Percentiles rank a stretch among this genome's conserved stretches.
These are phyloP conservation scores for Monochamus alternatus DNA, from an alignment of 2,888 invertebrate species.

Conservation along the genomic window DNA sequence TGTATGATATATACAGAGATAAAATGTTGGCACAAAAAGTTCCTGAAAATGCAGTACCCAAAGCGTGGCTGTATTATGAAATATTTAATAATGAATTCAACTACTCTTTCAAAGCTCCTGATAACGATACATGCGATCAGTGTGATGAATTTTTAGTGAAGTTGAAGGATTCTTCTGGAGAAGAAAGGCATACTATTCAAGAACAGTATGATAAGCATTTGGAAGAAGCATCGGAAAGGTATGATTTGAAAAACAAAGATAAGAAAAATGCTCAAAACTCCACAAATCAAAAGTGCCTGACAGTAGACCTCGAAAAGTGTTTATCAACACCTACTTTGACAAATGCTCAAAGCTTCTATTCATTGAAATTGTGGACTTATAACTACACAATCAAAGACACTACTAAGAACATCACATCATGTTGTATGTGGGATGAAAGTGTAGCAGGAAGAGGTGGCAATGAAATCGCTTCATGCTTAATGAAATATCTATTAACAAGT, in stretches of 20 bases:
- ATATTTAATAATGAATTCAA: slow-evolving; percentile 41
- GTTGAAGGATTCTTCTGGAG: slow-evolving; percentile 5
- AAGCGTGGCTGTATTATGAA: slow-evolving; percentile 34
- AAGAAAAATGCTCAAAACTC: neutral
- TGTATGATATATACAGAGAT: slow-evolving; percentile 36
- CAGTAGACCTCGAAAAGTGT: slow-evolving; percentile 14
- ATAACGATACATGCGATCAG: slow-evolving; percentile 23
- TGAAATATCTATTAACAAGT: slow-evolving; percentile 36
- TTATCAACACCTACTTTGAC: slow-evolving; percentile 3
- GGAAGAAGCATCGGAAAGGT: neutral
- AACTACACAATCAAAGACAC: slow-evolving; percentile 46
- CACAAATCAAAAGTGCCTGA: neutral
- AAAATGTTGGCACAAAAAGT: slow-evolving; percentile 15
- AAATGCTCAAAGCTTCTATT: slow-evolving; percentile 16
- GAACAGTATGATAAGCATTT: slow-evolving; percentile 17
- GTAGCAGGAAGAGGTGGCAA: slow-evolving; percentile 32
- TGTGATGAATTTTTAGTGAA: slow-evolving; percentile 20
- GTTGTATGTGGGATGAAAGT: slow-evolving; percentile 47
- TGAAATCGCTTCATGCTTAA: slow-evolving; percentile 50
- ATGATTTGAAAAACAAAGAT: slow-evolving; percentile 2
- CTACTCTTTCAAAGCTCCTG: slow-evolving; percentile 17
- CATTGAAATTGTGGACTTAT: slow-evolving; percentile 50
- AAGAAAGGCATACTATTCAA: slow-evolving; percentile 6
- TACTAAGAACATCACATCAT: slow-evolving; percentile 27
- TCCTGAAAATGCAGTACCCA: slow-evolving; percentile 30